Percentiles rank a stretch among this genome's conserved stretches.
Conservation (phyloP, 2,797 vertebrate species). For the Pseudochirops cupreus region DNA sequence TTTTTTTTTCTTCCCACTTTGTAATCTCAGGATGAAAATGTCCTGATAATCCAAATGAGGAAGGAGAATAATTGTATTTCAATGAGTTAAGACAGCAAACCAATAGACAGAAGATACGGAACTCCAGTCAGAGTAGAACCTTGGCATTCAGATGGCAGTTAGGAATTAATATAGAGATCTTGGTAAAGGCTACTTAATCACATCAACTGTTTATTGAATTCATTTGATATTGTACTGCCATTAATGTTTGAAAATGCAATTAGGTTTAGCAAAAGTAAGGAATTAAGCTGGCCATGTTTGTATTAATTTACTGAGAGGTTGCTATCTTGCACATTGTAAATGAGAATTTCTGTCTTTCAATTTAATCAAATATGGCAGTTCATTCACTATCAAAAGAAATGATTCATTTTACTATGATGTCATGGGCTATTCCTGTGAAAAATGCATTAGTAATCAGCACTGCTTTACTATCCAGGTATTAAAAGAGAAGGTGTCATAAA, state of each 20-base stretch:
- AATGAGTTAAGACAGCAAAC: constrained; percentile 43
- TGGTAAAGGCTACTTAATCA: constrained; percentile 57
- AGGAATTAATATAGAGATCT: constrained; percentile 55
- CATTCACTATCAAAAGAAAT: constrained; percentile 44
- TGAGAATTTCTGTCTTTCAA: constrained; percentile 49
- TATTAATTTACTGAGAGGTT: constrained; percentile 66
- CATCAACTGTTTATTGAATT: constrained; percentile 69
- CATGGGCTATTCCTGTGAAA: constrained; percentile 21
- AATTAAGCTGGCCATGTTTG: constrained; percentile 66
- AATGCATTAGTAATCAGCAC: neutral
- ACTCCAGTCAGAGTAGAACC: neutral
- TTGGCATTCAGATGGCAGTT: constrained; percentile 62
- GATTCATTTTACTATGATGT: constrained; percentile 31
- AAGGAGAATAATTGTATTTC: neutral
- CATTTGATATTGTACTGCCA: constrained; percentile 46
- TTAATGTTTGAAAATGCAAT: constrained; percentile 75
- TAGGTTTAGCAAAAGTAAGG: constrained; percentile 61
- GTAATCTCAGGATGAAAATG: neutral
- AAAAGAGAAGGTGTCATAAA: neutral
- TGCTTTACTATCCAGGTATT: neutral
- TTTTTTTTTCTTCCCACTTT: too few species aligned
- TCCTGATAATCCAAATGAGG: constrained; percentile 30
- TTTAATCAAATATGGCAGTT: constrained; percentile 23
- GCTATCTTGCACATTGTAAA: constrained; percentile 62
- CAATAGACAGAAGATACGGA: constrained; percentile 1